Evolutionary conservation across 2,888 invertebrate genomes (phyloP).

Genomic region (Pollenia labialis): DNA sequence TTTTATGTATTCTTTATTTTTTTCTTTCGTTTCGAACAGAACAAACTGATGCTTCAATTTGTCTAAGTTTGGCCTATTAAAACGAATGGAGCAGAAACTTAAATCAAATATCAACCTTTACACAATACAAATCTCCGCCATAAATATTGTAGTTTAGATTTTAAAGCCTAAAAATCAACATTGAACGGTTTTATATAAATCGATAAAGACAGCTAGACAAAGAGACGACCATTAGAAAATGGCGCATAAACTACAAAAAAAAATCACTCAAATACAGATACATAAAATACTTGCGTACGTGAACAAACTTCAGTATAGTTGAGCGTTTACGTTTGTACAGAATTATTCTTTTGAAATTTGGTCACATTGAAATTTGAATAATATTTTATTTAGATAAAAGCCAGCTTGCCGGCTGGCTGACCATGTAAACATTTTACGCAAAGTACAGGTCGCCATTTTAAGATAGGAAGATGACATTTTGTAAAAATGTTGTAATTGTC

Average conservation of each 20-base stretch:
- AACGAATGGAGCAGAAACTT: conserved; percentile 65
- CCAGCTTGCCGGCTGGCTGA: too few species aligned
- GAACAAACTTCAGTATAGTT: too few species aligned
- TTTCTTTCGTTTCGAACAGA: neutral
- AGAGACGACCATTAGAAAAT: neutral
- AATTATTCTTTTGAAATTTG: too few species aligned
- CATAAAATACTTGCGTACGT: too few species aligned
- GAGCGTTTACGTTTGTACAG: too few species aligned
- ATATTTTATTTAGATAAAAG: too few species aligned
- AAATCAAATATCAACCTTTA: conserved; percentile 70
- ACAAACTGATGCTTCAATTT: neutral
- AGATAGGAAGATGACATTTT: too few species aligned
- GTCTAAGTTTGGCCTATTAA: conserved; percentile 10
- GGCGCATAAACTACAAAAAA: neutral
- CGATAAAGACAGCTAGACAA: conserved; percentile 27
- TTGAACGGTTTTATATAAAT: neutral
- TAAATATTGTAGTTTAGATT: conserved; percentile 68
- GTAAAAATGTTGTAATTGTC: too few species aligned
- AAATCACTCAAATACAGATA: neutral
- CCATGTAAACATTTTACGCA: too few species aligned
- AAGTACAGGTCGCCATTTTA: too few species aligned
- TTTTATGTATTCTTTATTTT: conserved; percentile 37
- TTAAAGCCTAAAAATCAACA: conserved; percentile 40
- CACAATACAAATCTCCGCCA: conserved; percentile 66
- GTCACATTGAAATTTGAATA: too few species aligned